phyloP scores from a whole-genome alignment of 2,888 invertebrate genomes.

The Pachycephus smyrnensis region DNA sequence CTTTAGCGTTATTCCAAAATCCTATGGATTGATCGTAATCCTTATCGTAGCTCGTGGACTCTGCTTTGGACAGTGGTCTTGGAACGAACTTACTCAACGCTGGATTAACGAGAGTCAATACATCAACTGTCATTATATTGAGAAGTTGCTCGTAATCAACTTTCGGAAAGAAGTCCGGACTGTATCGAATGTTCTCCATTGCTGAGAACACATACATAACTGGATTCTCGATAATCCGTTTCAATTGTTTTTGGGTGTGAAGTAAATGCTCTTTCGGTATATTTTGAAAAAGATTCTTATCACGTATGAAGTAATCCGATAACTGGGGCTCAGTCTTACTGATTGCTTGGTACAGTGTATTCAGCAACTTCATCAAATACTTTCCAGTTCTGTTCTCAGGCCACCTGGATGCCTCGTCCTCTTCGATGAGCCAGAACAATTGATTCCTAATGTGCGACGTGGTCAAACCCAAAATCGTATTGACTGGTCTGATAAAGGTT shows the following conservation, averaged over 20 bases:
- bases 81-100: constrained; percentile 15
- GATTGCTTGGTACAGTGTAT: constrained; percentile 74
- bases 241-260: constrained; percentile 76
- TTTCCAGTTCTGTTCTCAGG: constrained; percentile 80
- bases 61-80: neutral
- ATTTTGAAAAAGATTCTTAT: constrained; percentile 80
- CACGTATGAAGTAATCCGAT: constrained; percentile 80
- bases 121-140: constrained; percentile 69
- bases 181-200: constrained; percentile 76
- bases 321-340: constrained; percentile 70
- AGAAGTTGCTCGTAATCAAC: constrained; percentile 74
- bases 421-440: constrained; percentile 83
- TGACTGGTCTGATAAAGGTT: constrained; percentile 77
- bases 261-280: constrained; percentile 75
- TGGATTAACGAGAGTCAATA: constrained; percentile 50
- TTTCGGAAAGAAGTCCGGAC: constrained; percentile 74
- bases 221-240: constrained; percentile 78
- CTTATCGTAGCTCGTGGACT: constrained; percentile 10
- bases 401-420: constrained; percentile 76
- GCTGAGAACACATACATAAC: constrained; percentile 78
- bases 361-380: constrained; percentile 74
- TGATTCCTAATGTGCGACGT: constrained; percentile 80
- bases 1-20: constrained; percentile 47
- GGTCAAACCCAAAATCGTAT: constrained; percentile 75
- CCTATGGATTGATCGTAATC: constrained; percentile 29